Conservation (phyloP, 2,113 vertebrate genomes). For the Gobiocypris rarus region DNA sequence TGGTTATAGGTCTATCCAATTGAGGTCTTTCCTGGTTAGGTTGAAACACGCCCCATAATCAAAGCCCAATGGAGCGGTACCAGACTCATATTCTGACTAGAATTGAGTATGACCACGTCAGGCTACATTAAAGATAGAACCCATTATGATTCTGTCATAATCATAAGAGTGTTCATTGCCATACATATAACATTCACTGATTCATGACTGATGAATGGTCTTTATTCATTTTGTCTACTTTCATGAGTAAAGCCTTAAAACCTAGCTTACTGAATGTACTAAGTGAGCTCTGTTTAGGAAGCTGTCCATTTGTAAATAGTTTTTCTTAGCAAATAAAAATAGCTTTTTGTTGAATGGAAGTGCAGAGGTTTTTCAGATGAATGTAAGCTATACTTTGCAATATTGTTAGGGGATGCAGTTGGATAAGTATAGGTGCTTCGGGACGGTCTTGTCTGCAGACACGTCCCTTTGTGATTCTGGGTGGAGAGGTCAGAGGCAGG, state of each 20-base stretch:
- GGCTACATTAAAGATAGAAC: too few species aligned
- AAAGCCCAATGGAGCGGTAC: too few species aligned
- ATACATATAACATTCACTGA: neutral
- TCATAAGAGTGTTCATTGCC: neutral
- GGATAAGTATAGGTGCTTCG: conserved; percentile 2
- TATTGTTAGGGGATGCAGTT: conserved; percentile 10
- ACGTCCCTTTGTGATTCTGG: conserved; percentile 45
- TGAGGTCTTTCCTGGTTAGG: too few species aligned
- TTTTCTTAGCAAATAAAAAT: neutral
- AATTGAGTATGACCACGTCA: too few species aligned
- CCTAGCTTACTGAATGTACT: neutral
- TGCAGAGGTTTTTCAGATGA: neutral
- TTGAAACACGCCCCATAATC: too few species aligned
- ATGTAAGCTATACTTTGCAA: neutral
- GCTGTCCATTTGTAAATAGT: neutral
- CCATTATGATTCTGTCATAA: neutral
- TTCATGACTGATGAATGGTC: neutral
- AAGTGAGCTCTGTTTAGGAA: neutral
- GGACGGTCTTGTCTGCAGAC: conserved; percentile 44
- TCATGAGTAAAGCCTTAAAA: neutral
- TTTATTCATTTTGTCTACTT: neutral
- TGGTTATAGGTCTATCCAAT: too few species aligned
- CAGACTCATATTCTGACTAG: too few species aligned
- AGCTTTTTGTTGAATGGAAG: neutral
- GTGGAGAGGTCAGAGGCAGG: conserved; percentile 64